Percentiles rank a stretch among this genome's conserved stretches.
Conservation (phyloP, 2,888 invertebrate genomes). For the Amphipyra tragopoginis region DNA sequence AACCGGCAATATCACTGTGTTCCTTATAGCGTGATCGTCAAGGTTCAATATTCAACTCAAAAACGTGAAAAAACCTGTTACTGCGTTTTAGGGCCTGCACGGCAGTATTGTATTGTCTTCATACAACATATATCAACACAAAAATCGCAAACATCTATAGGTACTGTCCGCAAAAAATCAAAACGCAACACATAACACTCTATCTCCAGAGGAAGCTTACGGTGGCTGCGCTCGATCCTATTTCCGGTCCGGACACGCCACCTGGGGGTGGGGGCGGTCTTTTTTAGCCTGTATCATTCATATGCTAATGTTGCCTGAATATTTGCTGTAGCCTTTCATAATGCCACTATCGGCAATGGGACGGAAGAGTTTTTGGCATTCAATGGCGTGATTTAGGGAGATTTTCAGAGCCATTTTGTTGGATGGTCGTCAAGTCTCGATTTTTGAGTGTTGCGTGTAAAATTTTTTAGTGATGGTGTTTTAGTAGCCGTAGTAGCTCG, state of each 20-base stretch:
- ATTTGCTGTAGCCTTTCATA: conserved; percentile 65
- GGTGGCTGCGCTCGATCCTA: conserved; percentile 71
- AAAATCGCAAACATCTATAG: not conserved
- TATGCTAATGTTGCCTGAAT: conserved; percentile 82
- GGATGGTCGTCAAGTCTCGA: conserved; percentile 31
- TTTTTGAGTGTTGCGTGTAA: conserved; percentile 18
- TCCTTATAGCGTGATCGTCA: no score
- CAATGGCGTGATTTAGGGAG: conserved; percentile 51
- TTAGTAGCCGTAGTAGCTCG: no score
- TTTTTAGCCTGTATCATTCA: conserved; percentile 84
- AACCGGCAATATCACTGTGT: no score
- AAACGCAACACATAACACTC: conserved; percentile 58
- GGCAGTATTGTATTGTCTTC: no score
- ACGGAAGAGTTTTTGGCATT: conserved; percentile 58
- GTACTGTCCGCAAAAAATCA: not conserved
- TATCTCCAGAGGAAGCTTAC: conserved; percentile 55
- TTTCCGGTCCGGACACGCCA: conserved; percentile 79
- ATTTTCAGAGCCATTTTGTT: conserved; percentile 32
- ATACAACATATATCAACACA: not conserved
- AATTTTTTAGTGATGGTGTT: conserved; percentile 2
- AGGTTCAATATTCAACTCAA: no score
- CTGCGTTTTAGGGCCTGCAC: no score
- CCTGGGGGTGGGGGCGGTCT: conserved; percentile 70
- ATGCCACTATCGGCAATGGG: conserved; percentile 56
- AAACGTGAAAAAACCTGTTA: no score